Evolutionary conservation across 2,888 invertebrate species (phyloP).

Genomic region (Torymus auratus): DNA sequence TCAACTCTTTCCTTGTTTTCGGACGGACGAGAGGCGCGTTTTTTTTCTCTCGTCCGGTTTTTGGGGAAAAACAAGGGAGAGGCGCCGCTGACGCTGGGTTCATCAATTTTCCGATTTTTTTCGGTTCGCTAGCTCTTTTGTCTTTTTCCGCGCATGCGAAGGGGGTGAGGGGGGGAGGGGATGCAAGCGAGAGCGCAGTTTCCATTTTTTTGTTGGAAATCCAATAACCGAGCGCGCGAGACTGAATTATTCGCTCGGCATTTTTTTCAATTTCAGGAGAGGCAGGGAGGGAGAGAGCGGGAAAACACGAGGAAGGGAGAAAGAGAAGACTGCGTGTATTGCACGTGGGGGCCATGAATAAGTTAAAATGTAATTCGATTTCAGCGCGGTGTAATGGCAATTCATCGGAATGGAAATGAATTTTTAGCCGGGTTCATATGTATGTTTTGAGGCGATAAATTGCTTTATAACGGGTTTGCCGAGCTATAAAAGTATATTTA

Average conservation of each 20-base stretch:
- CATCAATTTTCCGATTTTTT: constrained; percentile 38
- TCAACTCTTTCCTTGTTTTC: constrained; percentile 18
- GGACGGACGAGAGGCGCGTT: background rate
- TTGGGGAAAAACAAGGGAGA: background rate
- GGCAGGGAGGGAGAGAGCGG: too few species aligned
- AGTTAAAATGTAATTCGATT: constrained; percentile 33
- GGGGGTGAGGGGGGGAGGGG: too few species aligned
- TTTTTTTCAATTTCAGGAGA: constrained; percentile 37
- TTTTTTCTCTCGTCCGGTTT: background rate
- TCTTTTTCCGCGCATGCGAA: too few species aligned
- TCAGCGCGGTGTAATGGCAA: constrained; percentile 37
- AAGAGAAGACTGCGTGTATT: constrained; percentile 19
- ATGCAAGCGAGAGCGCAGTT: background rate
- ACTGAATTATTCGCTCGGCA: constrained; percentile 40
- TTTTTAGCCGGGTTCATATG: background rate
- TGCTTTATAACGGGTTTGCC: too few species aligned
- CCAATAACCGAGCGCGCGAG: constrained; percentile 42
- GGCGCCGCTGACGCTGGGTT: background rate
- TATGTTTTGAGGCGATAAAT: background rate
- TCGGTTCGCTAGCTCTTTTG: background rate
- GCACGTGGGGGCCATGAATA: constrained; percentile 31
- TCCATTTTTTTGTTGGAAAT: constrained; percentile 20
- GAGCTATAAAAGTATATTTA: too few species aligned
- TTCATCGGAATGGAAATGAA: constrained; percentile 60
- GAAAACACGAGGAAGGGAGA: background rate